These are phyloP conservation scores for Cheilosia soror DNA, from an alignment of 2,888 invertebrate genomes.

Conservation along the genomic window DNA sequence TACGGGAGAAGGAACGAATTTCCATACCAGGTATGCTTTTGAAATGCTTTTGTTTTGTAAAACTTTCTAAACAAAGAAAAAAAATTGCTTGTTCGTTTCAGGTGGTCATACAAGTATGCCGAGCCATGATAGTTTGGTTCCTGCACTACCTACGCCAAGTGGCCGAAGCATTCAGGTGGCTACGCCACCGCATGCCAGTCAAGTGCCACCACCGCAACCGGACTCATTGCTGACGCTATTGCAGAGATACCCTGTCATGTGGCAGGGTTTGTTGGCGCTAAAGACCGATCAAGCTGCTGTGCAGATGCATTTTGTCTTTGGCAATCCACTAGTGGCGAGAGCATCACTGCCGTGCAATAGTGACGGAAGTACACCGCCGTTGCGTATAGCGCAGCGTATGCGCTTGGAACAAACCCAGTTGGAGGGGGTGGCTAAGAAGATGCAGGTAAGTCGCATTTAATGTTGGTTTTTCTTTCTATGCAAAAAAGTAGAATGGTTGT, in stretches of 20 bases:
- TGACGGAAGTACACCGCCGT: slow-evolving; percentile 92
- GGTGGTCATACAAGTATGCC: slow-evolving; percentile 77
- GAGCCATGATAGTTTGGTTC: slow-evolving; percentile 78
- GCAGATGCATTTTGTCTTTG: slow-evolving; percentile 99
- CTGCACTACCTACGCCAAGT: slow-evolving; percentile 78
- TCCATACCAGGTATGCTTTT: slow-evolving; percentile 76
- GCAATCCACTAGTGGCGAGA: slow-evolving; percentile 94
- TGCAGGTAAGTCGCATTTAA: slow-evolving; percentile 89
- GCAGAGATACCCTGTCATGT: slow-evolving; percentile 97
- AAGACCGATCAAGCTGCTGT: slow-evolving; percentile 99
- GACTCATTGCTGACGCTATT: slow-evolving; percentile 92
- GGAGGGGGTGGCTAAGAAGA: slow-evolving; percentile 97
- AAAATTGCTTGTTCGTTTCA: background rate
- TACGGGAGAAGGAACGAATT: slow-evolving; percentile 78
- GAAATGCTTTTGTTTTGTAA: slow-evolving; percentile 4
- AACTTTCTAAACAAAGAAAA: no score
- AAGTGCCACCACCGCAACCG: slow-evolving; percentile 92
- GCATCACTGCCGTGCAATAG: slow-evolving; percentile 93
- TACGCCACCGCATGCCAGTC: slow-evolving; percentile 89
- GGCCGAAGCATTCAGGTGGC: slow-evolving; percentile 81
- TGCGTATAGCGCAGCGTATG: slow-evolving; percentile 98
- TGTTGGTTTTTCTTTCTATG: background rate
- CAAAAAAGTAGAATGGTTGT: no score
- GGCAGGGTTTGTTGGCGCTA: slow-evolving; percentile 97
- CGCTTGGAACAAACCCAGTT: slow-evolving; percentile 97